Evolutionary conservation across 2,113 vertebrate species (phyloP).

Genomic region (Alces alces): DNA sequence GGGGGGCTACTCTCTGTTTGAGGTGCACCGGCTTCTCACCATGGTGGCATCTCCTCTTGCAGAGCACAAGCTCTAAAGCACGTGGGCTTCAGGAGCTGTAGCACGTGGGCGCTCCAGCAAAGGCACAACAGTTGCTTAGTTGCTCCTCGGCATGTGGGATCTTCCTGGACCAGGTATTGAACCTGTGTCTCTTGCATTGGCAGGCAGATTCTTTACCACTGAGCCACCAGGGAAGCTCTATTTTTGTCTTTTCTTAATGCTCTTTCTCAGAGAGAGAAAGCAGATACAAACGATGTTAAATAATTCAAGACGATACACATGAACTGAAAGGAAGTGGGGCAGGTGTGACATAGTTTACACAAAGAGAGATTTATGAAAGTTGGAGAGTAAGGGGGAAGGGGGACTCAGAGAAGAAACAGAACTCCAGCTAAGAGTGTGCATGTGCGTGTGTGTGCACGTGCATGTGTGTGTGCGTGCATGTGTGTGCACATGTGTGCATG

Average conservation of each 20-base stretch:
- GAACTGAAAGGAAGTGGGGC: background rate
- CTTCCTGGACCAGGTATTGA: background rate
- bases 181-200: background rate
- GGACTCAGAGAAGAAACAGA: background rate
- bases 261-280: background rate
- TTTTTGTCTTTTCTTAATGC: background rate
- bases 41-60: fast-evolving
- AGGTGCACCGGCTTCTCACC: background rate
- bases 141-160: background rate
- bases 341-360: background rate
- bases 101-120: background rate
- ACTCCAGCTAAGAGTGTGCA: background rate
- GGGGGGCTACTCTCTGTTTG: background rate
- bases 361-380: background rate
- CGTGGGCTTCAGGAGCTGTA: background rate
- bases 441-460: fast-evolving
- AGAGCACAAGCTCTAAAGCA: background rate
- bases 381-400: background rate
- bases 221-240: background rate
- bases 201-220: background rate
- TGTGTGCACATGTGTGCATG: too few species aligned
- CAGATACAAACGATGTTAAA: background rate
- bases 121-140: background rate
- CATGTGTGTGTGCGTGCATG: fast-evolving
- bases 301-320: background rate